Evolutionary conservation across 1,140 invertebrate species (phyloP).

Genomic region (Dreissena rostriformis): DNA sequence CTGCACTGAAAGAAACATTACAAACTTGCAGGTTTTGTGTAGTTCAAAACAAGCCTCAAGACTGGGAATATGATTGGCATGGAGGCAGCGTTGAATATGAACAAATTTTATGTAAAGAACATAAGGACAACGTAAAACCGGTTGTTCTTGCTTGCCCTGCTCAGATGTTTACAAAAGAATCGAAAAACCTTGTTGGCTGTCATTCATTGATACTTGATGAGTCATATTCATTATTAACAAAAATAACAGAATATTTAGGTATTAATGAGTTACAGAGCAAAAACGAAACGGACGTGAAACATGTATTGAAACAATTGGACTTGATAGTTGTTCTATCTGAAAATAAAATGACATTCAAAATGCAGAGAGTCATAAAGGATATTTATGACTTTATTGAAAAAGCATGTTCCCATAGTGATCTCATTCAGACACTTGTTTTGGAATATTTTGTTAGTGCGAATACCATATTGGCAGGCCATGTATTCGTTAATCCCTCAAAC

Average conservation of each 20-base stretch:
- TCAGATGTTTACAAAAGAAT: background rate
- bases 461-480: background rate
- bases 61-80: constrained; percentile 57
- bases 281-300: background rate
- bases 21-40: constrained; percentile 49
- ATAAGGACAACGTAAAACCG: background rate
- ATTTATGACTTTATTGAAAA: constrained; percentile 9
- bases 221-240: too few species aligned
- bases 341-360: background rate
- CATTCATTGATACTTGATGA: background rate
- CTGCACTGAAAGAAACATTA: background rate
- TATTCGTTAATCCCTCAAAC: constrained; percentile 45
- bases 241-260: too few species aligned
- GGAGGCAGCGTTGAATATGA: background rate
- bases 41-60: constrained; percentile 36
- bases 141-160: background rate
- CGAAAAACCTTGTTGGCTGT: constrained; percentile 25
- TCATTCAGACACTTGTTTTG: too few species aligned
- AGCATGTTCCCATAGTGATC: constrained; percentile 27
- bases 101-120: too few species aligned
- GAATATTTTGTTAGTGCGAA: too few species aligned
- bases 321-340: background rate
- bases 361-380: constrained; percentile 1
- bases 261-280: background rate
- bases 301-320: constrained; percentile 9